Evolutionary conservation across 2,888 invertebrate species (phyloP), one percentile per base, ranked within the genome.

Genomic region (Limnephilus auricula): DNA sequence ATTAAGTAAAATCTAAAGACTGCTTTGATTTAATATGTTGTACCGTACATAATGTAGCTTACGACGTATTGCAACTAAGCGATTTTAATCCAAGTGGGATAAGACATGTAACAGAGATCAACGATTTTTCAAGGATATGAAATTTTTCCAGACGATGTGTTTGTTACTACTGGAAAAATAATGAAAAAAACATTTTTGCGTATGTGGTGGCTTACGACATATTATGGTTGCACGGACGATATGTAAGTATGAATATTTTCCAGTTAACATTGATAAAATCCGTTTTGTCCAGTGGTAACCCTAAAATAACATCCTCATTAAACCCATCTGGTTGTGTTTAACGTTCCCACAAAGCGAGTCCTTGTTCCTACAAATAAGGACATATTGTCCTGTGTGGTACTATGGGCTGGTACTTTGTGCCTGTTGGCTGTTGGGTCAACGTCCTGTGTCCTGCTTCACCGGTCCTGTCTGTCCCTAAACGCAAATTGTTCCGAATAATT

Each of bases 231-330:
- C n/a, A n/a, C n/a, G n/a, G n/a, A n/a, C n/a, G n/a, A 15, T 40
- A 40, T 18, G 2, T 50, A 50, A 15, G 15, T 50, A 18, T 50
- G 18, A 65, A 65, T 5, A 65, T 25, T 25, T 65, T 65, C 1
- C 65, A 25, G 65, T 25, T 65, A 9, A 65, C 9, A 65, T 65
- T 65, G 9, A n/a, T 65, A 65, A 65, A 65, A 65, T n/a, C n/a
- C 25, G 5, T 25, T 65, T 25, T 9, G 0, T 65, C 65, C 15
- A 18, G 15, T 85, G 85, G 85, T n/a, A 85, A 85, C 85, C 85
- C 85, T 85, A 9, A 45, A 45, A n/a, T 30, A 34, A 45, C 85
- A 85, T 85, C 85, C 45, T 85, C 85, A 85, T 85, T 85, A 85
- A 85, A 40, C 85, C 37, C 85, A 85, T 85, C 45, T 85, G 85